Conservation (phyloP, 2,888 invertebrate species). For the Gerosis bhagava region DNA sequence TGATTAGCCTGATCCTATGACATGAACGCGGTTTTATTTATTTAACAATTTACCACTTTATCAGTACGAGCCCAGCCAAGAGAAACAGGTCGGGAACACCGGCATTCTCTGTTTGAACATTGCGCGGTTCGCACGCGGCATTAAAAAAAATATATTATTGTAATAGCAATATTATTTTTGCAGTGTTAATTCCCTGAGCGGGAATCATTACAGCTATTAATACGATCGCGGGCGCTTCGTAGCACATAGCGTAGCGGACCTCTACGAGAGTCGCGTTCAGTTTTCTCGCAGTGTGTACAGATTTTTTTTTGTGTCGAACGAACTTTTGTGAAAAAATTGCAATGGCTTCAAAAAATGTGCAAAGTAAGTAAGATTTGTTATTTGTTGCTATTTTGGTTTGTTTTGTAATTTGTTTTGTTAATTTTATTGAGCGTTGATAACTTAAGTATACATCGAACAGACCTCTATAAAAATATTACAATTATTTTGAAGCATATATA, state of each 20-base stretch:
- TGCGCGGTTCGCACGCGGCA: constrained; percentile 58
- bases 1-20: constrained; percentile 16
- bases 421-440: too few species aligned
- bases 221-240: constrained; percentile 51
- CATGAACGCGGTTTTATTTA: constrained; percentile 47
- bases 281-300: constrained; percentile 29
- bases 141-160: constrained; percentile 32
- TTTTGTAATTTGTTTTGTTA: not conserved
- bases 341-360: constrained; percentile 53
- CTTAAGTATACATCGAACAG: too few species aligned
- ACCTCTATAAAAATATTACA: too few species aligned
- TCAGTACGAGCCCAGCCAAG: constrained; percentile 45
- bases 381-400: not conserved
- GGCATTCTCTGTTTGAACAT: constrained; percentile 56
- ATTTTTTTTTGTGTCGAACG: constrained; percentile 31
- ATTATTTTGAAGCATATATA: too few species aligned
- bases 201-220: constrained; percentile 45
- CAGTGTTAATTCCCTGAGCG: constrained; percentile 48
- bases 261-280: constrained; percentile 53
- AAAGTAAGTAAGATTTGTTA: too few species aligned
- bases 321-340: constrained; percentile 36
- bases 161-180: constrained; percentile 32
- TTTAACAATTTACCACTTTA: constrained; percentile 54
- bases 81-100: constrained; percentile 46
- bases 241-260: constrained; percentile 55